Conservation (phyloP, 2,888 invertebrate genomes). For the Epinotia brunnichana region DNA sequence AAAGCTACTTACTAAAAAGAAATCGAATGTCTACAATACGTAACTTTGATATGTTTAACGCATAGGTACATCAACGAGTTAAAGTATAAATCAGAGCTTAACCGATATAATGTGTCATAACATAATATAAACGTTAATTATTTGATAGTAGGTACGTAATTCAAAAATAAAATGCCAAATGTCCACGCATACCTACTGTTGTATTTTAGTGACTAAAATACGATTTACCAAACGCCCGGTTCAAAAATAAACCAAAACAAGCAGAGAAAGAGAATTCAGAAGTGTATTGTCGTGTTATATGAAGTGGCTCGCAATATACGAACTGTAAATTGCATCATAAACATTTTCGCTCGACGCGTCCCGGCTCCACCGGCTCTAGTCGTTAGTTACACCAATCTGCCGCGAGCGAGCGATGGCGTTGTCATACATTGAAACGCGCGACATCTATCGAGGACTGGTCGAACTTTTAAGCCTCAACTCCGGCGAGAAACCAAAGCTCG, state of each 20-base stretch:
- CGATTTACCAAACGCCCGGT: slow-evolving; percentile 49
- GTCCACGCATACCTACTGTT: background rate
- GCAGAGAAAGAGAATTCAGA: slow-evolving; percentile 62
- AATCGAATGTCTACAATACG: background rate
- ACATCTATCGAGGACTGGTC: slow-evolving; percentile 63
- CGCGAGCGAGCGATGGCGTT: slow-evolving; percentile 54
- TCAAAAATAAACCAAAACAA: slow-evolving; percentile 53
- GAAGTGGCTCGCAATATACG: slow-evolving; percentile 76
- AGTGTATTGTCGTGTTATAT: slow-evolving; percentile 74
- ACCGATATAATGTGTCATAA: no score
- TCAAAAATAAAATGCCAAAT: background rate
- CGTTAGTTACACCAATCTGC: slow-evolving; percentile 54
- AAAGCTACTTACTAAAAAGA: background rate
- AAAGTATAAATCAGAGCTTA: no score
- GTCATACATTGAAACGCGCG: slow-evolving; percentile 53
- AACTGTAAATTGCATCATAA: slow-evolving; percentile 80
- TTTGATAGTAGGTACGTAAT: background rate
- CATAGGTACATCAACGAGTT: no score
- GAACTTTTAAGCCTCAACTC: slow-evolving; percentile 60
- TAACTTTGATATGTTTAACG: background rate
- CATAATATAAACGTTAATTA: no score
- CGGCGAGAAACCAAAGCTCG: background rate
- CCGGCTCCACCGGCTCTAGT: slow-evolving; percentile 55
- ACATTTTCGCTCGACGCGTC: slow-evolving; percentile 66
- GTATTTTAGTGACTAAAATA: slow-evolving; percentile 7